These are phyloP conservation scores for Pelvicachromis taeniatus DNA, from an alignment of 2,113 vertebrate species.

Conservation along the genomic window DNA sequence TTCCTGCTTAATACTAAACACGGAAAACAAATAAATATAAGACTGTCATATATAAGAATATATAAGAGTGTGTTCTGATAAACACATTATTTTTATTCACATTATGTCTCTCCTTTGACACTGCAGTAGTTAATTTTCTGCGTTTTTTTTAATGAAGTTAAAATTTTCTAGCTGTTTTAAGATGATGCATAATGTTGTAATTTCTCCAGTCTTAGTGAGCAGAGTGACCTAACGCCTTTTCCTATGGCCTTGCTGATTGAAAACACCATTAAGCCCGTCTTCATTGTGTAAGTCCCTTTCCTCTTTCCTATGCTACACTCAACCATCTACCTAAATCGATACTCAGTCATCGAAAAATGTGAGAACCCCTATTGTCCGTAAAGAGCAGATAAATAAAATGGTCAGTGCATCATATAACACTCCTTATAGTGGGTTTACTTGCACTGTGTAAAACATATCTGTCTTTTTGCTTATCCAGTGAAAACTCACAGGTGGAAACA, in stretches of 20 bases:
- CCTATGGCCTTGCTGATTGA: conserved; percentile 77
- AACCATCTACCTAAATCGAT: background rate
- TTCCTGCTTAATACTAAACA: background rate
- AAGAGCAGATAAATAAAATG: background rate
- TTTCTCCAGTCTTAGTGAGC: conserved; percentile 81
- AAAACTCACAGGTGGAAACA: conserved; percentile 24
- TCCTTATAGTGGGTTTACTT: background rate
- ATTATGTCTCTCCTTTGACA: too few species aligned
- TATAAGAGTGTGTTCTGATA: background rate
- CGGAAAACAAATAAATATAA: background rate
- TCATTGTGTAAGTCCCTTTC: conserved; percentile 80
- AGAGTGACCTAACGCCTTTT: conserved; percentile 76
- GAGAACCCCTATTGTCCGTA: background rate
- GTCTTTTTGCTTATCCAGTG: conserved; percentile 34
- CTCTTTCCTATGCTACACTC: background rate
- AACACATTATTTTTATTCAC: too few species aligned
- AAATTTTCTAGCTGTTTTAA: background rate
- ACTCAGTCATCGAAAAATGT: background rate
- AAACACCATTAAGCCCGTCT: conserved; percentile 77
- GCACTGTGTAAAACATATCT: background rate
- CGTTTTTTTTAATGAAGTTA: background rate
- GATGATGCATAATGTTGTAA: background rate
- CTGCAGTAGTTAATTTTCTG: background rate
- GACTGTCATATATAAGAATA: background rate
- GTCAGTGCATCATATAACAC: background rate